Conservation (phyloP, 2,113 vertebrate species). For the Phasianus colchicus region DNA sequence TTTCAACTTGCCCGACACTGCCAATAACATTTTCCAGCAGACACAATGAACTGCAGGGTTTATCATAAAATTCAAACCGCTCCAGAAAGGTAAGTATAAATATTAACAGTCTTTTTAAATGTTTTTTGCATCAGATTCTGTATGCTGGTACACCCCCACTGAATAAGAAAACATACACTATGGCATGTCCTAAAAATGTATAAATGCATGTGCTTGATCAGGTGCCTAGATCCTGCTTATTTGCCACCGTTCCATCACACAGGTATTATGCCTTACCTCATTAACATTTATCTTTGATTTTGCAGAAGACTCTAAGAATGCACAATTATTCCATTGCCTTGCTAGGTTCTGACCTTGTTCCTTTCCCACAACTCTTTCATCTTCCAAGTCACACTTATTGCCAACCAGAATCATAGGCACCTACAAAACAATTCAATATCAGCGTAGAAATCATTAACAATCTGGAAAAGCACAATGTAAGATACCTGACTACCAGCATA, state of each 20-base stretch:
- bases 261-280: constrained; percentile 82
- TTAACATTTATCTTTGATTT: constrained; percentile 99
- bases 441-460: background rate
- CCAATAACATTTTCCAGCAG: background rate
- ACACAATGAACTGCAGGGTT: background rate
- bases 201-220: background rate
- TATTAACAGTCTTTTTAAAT: background rate
- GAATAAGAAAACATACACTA: background rate
- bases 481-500: background rate
- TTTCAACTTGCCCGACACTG: background rate
- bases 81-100: background rate
- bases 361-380: constrained; percentile 97
- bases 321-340: constrained; percentile 97
- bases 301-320: constrained; percentile 97
- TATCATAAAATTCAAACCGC: constrained; percentile 4
- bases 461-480: background rate
- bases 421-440: constrained; percentile 70
- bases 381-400: constrained; percentile 98
- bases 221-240: background rate
- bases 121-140: background rate
- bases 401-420: constrained; percentile 99
- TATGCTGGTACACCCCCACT: background rate
- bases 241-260: background rate
- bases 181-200: background rate
- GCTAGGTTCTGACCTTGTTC: constrained; percentile 96